phyloP scores from a whole-genome alignment of 2,797 vertebrate species.

The Heteromormyrus szaboi region DNA sequence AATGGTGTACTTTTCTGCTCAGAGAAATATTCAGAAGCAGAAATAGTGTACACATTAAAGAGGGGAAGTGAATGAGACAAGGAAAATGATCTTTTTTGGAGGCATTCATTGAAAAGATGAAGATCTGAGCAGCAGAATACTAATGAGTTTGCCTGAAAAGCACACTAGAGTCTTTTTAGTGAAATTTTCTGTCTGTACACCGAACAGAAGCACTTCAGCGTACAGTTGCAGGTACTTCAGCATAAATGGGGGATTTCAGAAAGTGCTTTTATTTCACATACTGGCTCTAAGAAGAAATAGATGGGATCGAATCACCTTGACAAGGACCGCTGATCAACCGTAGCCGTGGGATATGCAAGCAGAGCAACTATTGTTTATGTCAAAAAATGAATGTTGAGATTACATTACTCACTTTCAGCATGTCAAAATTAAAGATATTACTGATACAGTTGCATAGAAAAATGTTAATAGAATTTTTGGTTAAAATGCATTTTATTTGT shows the following conservation, averaged over 20 bases:
- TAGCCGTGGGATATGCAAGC: not conserved
- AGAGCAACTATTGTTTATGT: not conserved
- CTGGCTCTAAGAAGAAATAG: not conserved
- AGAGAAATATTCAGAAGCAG: not conserved
- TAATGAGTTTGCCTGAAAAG: constrained; percentile 34
- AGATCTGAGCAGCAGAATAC: constrained; percentile 23
- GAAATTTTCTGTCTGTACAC: constrained; percentile 31
- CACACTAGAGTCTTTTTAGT: constrained; percentile 25
- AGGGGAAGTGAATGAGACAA: constrained; percentile 10
- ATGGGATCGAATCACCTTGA: not conserved
- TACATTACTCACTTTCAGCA: not conserved
- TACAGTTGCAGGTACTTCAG: constrained; percentile 4
- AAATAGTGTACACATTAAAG: not conserved
- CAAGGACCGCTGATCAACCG: not conserved
- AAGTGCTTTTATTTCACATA: constrained; percentile 9
- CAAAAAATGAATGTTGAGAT: not conserved
- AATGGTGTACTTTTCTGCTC: not conserved
- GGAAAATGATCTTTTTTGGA: constrained; percentile 17
- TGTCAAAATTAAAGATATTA: not conserved
- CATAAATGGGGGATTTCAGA: constrained; percentile 28
- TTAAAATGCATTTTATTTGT: not conserved
- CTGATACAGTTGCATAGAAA: not conserved
- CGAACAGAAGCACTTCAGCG: constrained; percentile 33
- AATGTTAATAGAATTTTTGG: not conserved
- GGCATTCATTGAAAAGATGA: constrained; percentile 26